Evolutionary conservation across 2,888 invertebrate genomes (phyloP).

Genomic region (Eledona agricola): DNA sequence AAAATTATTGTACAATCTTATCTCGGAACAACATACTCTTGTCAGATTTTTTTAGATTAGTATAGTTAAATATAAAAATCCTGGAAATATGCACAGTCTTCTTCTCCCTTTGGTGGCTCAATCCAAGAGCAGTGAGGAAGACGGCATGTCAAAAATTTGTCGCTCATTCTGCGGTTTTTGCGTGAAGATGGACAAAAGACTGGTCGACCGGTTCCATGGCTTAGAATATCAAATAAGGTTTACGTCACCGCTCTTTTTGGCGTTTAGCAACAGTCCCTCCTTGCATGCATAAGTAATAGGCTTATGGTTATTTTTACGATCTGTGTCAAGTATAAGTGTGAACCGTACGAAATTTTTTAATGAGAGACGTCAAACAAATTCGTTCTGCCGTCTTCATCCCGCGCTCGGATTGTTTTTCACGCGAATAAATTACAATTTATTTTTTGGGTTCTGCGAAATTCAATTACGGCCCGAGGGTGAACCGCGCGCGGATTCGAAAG

Average conservation of each 20-base stretch:
- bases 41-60: no score
- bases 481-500: slow-evolving; percentile 12
- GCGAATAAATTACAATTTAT: no score
- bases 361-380: neutral
- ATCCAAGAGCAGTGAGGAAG: no score
- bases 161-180: no score
- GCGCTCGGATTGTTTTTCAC: no score
- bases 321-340: slow-evolving; percentile 41
- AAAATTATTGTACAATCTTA: no score
- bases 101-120: no score
- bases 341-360: slow-evolving; percentile 1
- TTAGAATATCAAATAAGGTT: slow-evolving; percentile 50
- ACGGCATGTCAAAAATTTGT: no score
- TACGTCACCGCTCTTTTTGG: slow-evolving; percentile 52
- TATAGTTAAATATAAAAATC: no score
- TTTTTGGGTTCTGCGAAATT: slow-evolving; percentile 19
- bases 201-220: slow-evolving; percentile 29
- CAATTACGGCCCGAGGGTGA: slow-evolving; percentile 7
- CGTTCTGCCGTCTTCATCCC: slow-evolving; percentile 6
- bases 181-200: no score
- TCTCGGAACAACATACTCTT: no score
- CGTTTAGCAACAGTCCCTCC: slow-evolving; percentile 41
- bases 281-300: slow-evolving; percentile 48
- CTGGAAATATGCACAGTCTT: no score
- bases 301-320: slow-evolving; percentile 42